phyloP scores from a whole-genome alignment of 2,797 vertebrate species.

The Pantherophis alleghaniensis region DNA sequence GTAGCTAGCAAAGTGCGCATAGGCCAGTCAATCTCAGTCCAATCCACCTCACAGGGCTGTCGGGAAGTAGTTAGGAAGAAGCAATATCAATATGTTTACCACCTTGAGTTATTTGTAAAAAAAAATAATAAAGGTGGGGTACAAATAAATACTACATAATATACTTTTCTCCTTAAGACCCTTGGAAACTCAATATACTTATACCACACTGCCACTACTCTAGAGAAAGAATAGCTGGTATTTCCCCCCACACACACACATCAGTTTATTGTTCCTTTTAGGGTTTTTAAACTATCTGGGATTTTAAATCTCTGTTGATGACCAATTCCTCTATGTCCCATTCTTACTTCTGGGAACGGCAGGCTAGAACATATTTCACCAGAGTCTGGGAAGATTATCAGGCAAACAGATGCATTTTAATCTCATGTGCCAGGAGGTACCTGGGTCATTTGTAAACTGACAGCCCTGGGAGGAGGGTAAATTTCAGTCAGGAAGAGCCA shows the following conservation, averaged over 20 bases:
- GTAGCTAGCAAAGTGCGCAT: background rate
- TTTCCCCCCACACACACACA: no score
- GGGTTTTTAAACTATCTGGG: slow-evolving; percentile 6
- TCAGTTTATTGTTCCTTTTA: background rate
- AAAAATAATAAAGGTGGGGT: background rate
- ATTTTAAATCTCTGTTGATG: background rate
- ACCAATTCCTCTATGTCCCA: background rate
- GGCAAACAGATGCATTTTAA: slow-evolving; percentile 19
- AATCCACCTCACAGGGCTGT: background rate
- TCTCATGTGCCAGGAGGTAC: slow-evolving; percentile 35
- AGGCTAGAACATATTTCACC: background rate
- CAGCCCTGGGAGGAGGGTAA: slow-evolving; percentile 11
- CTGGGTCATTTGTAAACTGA: slow-evolving; percentile 29
- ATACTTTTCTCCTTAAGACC: background rate
- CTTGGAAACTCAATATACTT: slow-evolving; percentile 4
- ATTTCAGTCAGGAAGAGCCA: slow-evolving; percentile 18
- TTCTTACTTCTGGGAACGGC: background rate
- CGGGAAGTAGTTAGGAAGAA: background rate
- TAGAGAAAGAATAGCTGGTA: background rate
- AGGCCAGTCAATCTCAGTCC: background rate
- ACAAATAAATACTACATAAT: background rate
- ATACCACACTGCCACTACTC: background rate
- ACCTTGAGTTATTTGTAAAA: background rate
- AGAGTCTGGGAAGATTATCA: slow-evolving; percentile 25
- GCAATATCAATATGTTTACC: background rate